Evolutionary conservation across 1,140 invertebrate species (phyloP), one percentile per base, ranked within the genome.

Genomic region (Melanaphis sacchari): DNA sequence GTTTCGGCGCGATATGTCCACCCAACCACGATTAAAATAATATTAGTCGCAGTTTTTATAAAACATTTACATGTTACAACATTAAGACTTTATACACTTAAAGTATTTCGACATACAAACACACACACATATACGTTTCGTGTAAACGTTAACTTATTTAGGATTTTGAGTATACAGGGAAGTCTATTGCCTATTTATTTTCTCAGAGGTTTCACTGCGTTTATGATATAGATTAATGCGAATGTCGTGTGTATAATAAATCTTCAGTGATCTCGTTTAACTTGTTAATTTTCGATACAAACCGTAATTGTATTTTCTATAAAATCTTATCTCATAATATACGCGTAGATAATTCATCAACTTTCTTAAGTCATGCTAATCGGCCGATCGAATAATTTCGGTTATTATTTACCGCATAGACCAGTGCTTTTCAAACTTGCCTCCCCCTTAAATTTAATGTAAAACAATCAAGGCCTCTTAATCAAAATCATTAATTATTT

Each of bases 211-310:
- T 85, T 85, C 84, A 85, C 41, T 85, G 40, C 84, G 26, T 26
- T 43, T 43, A 43, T 43, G 15, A 31, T 85, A 43, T 43, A 43
- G 9, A n/a, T n/a, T 82, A 85, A 43, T 85, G 84, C 59, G 9
- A 76, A 76, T 43, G 41, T 85, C 84, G 40, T 40, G 41, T 85
- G 84, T 31, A 85, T n/a, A 85, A 43, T 76, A 76, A 76, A 76
- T 76, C 84, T 43, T 40, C 84, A 85, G 40, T 85, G 84, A 85
- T 85, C 84, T 85, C 84, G 40, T 85, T 43, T 43, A 85, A 41
- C 38, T 85, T 85, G 40, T 85, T 85, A 85, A 43, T 85, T 85
- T 85, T 85, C 40, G 41, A 43, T 31, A 85, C 24, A 43, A 41
- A 31, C 9, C 2, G 36, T 40, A 41, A 41, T 26, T 84, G 40